These are phyloP conservation scores for Amphiprion clarkii DNA, from an alignment of 2,797 vertebrate genomes.

Conservation along the genomic window DNA sequence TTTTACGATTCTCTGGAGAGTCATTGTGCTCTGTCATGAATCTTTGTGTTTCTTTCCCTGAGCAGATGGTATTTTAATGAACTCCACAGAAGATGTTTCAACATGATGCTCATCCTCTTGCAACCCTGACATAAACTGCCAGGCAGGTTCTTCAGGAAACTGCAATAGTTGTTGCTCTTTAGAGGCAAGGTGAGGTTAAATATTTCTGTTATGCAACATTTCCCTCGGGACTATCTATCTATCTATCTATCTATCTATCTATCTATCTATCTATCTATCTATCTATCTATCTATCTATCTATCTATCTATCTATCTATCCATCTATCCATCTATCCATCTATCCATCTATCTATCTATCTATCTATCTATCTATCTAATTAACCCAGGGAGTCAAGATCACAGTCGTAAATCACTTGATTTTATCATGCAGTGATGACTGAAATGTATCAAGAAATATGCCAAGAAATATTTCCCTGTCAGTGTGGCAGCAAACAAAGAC, in stretches of 20 bases:
- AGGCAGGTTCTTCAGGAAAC: slow-evolving; percentile 52
- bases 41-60: slow-evolving; percentile 48
- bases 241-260: too few relatives aligned
- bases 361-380: not conserved
- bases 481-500: slow-evolving; percentile 10
- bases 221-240: too few relatives aligned
- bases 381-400: not conserved
- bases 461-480: slow-evolving; percentile 5
- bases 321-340: too few relatives aligned
- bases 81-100: slow-evolving; percentile 63
- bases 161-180: slow-evolving; percentile 42
- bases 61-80: slow-evolving; percentile 78
- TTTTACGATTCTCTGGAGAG: slow-evolving; percentile 59
- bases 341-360: too few relatives aligned
- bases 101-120: slow-evolving; percentile 56
- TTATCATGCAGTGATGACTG: slow-evolving; percentile 18
- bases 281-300: too few relatives aligned
- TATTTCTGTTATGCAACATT: slow-evolving; percentile 20
- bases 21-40: slow-evolving; percentile 56
- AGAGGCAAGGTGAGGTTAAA: slow-evolving; percentile 16
- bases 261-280: too few relatives aligned
- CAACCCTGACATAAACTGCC: slow-evolving; percentile 48
- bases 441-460: slow-evolving; percentile 6
- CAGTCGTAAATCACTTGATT: not conserved
- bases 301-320: too few relatives aligned